Evolutionary conservation across 2,888 invertebrate genomes (phyloP).

Genomic region (Drosophila falleni): DNA sequence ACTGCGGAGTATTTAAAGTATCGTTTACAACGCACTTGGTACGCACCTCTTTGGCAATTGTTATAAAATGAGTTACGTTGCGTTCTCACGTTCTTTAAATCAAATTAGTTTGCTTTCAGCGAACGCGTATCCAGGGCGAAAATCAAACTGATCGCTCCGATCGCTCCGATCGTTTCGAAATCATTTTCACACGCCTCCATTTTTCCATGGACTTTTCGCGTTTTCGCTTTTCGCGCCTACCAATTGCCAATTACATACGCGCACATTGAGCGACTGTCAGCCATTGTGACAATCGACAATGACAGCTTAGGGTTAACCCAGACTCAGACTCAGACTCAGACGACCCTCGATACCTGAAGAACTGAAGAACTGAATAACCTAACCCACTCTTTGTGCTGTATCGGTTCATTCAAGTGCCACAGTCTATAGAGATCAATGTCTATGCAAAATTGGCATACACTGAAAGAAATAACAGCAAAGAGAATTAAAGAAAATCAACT

Average conservation of each 20-base stretch:
- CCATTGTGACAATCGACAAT: slow-evolving; percentile 57
- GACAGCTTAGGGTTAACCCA: slow-evolving; percentile 49
- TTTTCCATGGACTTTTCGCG: slow-evolving; percentile 45
- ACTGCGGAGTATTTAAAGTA: slow-evolving; percentile 20
- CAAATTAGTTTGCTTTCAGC: slow-evolving; percentile 57
- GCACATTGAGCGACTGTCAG: slow-evolving; percentile 36
- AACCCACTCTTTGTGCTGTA: slow-evolving; percentile 7
- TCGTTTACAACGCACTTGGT: slow-evolving; percentile 39
- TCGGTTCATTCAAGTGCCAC: slow-evolving; percentile 28
- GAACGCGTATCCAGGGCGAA: slow-evolving; percentile 18
- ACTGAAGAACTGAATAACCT: slow-evolving; percentile 8
- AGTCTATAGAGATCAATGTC: slow-evolving; percentile 25
- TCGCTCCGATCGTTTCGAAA: slow-evolving; percentile 23
- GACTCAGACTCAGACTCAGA: neutral
- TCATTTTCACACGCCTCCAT: slow-evolving; percentile 64
- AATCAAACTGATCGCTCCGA: slow-evolving; percentile 17
- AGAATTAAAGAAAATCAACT: no score
- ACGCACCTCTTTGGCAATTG: slow-evolving; percentile 52
- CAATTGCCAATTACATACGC: slow-evolving; percentile 49
- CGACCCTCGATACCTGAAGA: slow-evolving; percentile 25
- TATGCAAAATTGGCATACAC: slow-evolving; percentile 42
- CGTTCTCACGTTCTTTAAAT: slow-evolving; percentile 59
- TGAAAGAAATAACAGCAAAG: slow-evolving; percentile 5
- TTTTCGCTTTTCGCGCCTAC: slow-evolving; percentile 56
- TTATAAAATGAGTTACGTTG: slow-evolving; percentile 24